Evolutionary conservation across 2,797 vertebrate species (phyloP).

Genomic region (Coregonus sp.): DNA sequence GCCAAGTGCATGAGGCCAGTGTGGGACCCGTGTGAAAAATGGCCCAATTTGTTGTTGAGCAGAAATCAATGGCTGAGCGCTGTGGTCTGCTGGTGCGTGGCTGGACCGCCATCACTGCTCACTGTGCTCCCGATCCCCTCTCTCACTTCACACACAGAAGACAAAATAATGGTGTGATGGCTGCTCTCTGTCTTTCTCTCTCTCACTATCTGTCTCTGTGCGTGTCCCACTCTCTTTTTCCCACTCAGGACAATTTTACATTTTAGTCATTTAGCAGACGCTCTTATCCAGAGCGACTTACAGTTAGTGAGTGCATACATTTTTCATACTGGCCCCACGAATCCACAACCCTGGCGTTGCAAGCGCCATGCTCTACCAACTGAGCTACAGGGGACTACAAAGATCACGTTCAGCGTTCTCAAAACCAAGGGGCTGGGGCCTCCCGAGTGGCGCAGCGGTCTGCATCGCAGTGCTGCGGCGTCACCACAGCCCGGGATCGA

Average conservation of each 20-base stretch:
- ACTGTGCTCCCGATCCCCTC: constrained; percentile 5
- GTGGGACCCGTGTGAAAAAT: constrained; percentile 60
- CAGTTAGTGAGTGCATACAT: no score
- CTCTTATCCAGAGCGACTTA: no score
- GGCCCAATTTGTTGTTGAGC: constrained; percentile 64
- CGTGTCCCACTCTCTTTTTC: neutral
- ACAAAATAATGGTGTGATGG: neutral
- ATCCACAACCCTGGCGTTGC: no score
- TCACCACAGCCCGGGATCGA: no score
- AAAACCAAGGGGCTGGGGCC: neutral
- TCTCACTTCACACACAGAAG: neutral
- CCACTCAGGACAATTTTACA: neutral
- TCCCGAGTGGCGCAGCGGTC: no score
- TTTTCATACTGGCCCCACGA: no score
- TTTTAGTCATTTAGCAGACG: no score
- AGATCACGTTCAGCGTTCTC: no score
- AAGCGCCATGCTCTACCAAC: no score
- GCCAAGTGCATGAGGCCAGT: constrained; percentile 39
- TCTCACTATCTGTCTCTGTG: neutral
- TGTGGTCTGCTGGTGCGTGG: constrained; percentile 18
- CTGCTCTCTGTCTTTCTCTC: constrained; percentile 18
- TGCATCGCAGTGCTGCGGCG: no score
- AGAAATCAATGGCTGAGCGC: constrained; percentile 64
- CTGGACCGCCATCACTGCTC: constrained; percentile 25
- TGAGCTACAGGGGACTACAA: no score